Evolutionary conservation across 2,888 invertebrate genomes (phyloP), one percentile per base, ranked within the genome.

Genomic region (Biston stratarius): DNA sequence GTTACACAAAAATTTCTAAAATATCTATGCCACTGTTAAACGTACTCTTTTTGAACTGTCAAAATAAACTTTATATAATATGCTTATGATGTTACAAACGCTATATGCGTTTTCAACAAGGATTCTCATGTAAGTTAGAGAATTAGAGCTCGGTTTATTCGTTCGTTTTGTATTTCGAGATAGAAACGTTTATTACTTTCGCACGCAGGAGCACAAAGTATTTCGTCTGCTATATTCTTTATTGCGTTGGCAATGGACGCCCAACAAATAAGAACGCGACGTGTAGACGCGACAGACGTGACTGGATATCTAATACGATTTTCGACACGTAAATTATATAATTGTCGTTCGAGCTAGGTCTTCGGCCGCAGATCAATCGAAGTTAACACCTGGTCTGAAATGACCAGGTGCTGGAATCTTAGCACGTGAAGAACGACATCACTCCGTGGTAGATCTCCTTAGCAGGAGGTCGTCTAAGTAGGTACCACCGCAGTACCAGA

Each of bases 271-370:
- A 69, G 56, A 51, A 36, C 12, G 59, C 36, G 47, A 68, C 69
- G 64, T 69, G 67, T 44, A 64, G 64, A 63, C 64, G 40, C 56
- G 64, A 24, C 59, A 61, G 42, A 69, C 73, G 75, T 73, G 73
- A 72, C 73, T 69, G 10, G 74, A 67, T 68, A 63, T 52, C 59
- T 55, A 70, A 73, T 69, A 55, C 62, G 42, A 33, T 51, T 11
- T 58, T 65, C 52, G 62, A 53, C 45, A 61, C 60, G 61, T 45
- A 65, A 69, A 70, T 71, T 65, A 69, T 64, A 56, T 63, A 61
- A 71, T 67, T 64, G 67, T 48, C 48, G 45, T 61, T 70, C 61
- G 56, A 69, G 52, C 53, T 70, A 62, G 61, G 64, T 69, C 64
- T 67, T 68, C 65, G 48, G 63, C 48, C 59, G 40, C 52, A 15